Percentiles rank a stretch among this genome's conserved stretches.
phyloP scores from a whole-genome alignment of 2,113 vertebrate species.

The Mastomys natalensis region DNA sequence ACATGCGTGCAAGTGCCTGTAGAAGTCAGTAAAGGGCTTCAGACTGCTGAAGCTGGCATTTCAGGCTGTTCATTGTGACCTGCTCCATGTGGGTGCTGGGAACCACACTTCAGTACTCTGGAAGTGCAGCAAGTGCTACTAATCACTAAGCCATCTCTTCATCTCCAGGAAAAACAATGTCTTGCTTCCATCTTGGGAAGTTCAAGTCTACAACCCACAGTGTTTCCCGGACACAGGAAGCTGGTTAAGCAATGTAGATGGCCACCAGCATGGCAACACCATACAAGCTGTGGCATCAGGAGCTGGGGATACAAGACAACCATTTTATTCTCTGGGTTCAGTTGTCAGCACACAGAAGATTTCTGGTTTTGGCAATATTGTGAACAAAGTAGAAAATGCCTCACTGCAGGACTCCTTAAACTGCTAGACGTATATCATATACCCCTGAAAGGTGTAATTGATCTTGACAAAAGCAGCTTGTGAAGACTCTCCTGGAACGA shows the following conservation, averaged over 20 bases:
- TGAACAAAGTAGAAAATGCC: constrained; percentile 13
- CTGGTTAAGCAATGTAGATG: background rate
- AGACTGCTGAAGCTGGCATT: background rate
- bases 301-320: background rate
- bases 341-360: background rate
- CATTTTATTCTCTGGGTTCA: background rate
- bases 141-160: background rate
- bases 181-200: background rate
- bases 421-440: background rate
- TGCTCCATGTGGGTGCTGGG: background rate
- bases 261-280: background rate
- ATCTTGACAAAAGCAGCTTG: background rate
- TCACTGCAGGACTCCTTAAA: background rate
- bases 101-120: background rate
- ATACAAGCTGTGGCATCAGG: accelerated
- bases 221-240: background rate
- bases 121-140: background rate
- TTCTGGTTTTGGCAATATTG: background rate
- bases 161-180: background rate
- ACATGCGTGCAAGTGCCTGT: background rate
- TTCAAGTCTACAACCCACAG: too few relatives aligned
- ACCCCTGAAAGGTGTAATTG: constrained; percentile 10
- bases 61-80: background rate
- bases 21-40: background rate
- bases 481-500: background rate